Evolutionary conservation across 2,797 vertebrate species (phyloP).

Genomic region (Octomys mimax): DNA sequence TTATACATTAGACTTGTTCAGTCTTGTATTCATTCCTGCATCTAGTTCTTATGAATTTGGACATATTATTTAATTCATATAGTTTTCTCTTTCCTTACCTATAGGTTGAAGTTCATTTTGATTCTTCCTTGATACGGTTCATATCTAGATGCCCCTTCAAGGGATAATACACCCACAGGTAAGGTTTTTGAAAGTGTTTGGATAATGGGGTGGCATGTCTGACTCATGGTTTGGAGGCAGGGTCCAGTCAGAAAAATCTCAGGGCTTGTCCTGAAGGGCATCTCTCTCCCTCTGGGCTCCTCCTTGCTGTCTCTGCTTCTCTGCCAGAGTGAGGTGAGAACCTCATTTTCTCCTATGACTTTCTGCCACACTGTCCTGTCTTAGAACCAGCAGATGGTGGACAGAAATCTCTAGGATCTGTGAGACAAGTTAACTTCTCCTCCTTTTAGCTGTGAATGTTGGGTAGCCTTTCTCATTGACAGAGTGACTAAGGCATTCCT

Average conservation of each 20-base stretch:
- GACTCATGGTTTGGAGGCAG: not conserved
- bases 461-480: not conserved
- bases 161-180: not conserved
- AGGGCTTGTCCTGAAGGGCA: not conserved
- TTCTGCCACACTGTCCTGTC: not conserved
- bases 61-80: not conserved
- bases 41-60: not conserved
- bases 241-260: not conserved
- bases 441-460: not conserved
- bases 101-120: not conserved
- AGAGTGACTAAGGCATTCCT: not conserved
- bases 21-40: not conserved
- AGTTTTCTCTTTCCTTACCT: not conserved
- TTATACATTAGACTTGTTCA: not conserved
- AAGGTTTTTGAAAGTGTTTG: not conserved
- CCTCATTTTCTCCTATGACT: not conserved
- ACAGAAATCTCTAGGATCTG: not conserved
- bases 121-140: not conserved
- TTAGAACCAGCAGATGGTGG: not conserved
- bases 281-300: not conserved
- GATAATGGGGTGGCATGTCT: not conserved
- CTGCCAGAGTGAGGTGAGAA: not conserved
- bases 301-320: not conserved
- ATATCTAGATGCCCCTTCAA: not conserved
- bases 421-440: not conserved